Conservation (phyloP, 2,113 vertebrate genomes). For the Saguinus imperator region DNA sequence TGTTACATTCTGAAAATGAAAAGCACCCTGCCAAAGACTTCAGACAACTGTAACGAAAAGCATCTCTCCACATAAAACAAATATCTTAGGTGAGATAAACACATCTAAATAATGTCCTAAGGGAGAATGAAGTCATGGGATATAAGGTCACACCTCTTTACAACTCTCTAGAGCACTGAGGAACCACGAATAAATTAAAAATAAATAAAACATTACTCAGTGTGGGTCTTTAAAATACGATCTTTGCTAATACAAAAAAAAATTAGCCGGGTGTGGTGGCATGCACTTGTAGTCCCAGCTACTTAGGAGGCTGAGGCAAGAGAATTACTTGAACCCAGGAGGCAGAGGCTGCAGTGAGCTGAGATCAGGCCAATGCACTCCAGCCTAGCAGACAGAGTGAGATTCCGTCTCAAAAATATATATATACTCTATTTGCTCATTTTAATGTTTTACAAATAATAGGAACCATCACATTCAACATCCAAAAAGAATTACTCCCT, state of each 20-base stretch:
- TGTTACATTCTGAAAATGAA: neutral
- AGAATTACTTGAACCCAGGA: too few relatives aligned
- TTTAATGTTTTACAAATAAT: neutral
- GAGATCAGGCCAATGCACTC: too few relatives aligned
- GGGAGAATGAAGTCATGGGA: neutral
- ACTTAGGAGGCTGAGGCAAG: too few relatives aligned
- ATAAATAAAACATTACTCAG: neutral
- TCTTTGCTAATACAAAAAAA: neutral
- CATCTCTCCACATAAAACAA: neutral
- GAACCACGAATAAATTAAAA: conserved; percentile 6
- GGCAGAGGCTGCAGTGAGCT: too few relatives aligned
- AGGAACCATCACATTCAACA: neutral
- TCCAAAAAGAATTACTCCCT: neutral
- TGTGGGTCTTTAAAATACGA: neutral
- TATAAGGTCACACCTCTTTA: neutral
- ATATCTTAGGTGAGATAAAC: neutral
- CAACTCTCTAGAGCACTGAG: neutral
- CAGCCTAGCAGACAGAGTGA: too few relatives aligned
- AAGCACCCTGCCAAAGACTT: neutral
- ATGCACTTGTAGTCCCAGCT: too few relatives aligned
- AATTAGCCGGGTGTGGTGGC: too few relatives aligned
- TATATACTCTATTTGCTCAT: neutral
- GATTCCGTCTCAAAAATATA: too few relatives aligned
- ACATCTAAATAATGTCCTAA: conserved; percentile 20
- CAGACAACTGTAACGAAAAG: neutral